Percentiles rank a stretch among this genome's conserved stretches.
Evolutionary conservation across 2,113 vertebrate genomes (phyloP).

Genomic region (Reinhardtius hippoglossoides): DNA sequence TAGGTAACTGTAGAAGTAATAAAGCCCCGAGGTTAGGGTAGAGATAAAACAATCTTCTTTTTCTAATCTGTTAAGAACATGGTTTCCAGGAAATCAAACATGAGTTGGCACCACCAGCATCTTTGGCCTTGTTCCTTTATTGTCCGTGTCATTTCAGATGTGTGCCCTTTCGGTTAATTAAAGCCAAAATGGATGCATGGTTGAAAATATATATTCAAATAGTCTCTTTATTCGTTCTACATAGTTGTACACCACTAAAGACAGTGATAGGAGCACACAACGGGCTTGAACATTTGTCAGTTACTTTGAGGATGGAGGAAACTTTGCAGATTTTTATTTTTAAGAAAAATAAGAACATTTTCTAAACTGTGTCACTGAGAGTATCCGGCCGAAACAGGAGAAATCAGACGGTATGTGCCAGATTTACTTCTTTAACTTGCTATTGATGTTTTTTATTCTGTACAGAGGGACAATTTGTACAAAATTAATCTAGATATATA

Average conservation of each 20-base stretch:
- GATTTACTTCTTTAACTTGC: slow-evolving; percentile 77
- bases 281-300: slow-evolving; percentile 72
- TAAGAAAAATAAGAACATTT: slow-evolving; percentile 75
- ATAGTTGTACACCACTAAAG: slow-evolving; percentile 81
- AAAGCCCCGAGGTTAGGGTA: too few relatives aligned
- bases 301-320: slow-evolving; percentile 68
- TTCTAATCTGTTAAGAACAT: too few relatives aligned
- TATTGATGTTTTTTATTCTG: slow-evolving; percentile 88
- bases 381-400: slow-evolving; percentile 36
- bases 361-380: slow-evolving; percentile 47
- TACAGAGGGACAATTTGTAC: slow-evolving; percentile 99
- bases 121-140: background rate
- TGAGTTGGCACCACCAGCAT: background rate
- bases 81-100: too few relatives aligned
- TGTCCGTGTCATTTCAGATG: too few relatives aligned
- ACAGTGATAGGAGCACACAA: slow-evolving; percentile 80
- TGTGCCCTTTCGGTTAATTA: slow-evolving; percentile 44
- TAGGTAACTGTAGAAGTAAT: too few relatives aligned
- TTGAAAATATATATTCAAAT: slow-evolving; percentile 85
- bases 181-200: slow-evolving; percentile 73
- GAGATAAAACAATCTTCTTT: too few relatives aligned
- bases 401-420: slow-evolving; percentile 74
- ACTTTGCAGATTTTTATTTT: slow-evolving; percentile 63
- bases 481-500: slow-evolving; percentile 97
- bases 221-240: slow-evolving; percentile 83